Percentiles rank a stretch among this genome's conserved stretches.
phyloP scores from a whole-genome alignment of 2,888 invertebrate species.

The Elgonia sp. region DNA sequence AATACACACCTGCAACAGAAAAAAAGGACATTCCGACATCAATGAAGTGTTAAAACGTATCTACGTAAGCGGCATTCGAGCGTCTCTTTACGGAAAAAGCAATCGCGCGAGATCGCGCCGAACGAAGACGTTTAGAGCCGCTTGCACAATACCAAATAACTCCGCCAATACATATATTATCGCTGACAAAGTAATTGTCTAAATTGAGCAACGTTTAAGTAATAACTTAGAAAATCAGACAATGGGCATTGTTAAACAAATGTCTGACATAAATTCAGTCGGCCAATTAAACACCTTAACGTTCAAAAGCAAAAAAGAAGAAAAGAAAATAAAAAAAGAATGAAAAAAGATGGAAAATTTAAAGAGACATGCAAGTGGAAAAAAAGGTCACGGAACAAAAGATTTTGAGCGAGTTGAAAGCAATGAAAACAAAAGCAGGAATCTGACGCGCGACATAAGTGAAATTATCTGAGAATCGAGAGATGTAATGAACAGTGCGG shows the following conservation, averaged over 20 bases:
- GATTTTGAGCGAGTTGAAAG: slow-evolving; percentile 10
- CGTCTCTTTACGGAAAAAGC: slow-evolving; percentile 29
- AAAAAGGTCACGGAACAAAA: slow-evolving; percentile 40
- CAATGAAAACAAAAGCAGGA: background rate
- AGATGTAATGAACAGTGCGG: too few relatives aligned
- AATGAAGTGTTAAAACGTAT: slow-evolving; percentile 62
- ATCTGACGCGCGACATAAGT: too few relatives aligned
- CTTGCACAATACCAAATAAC: slow-evolving; percentile 68
- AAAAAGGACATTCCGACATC: slow-evolving; percentile 53
- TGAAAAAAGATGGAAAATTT: slow-evolving; percentile 6
- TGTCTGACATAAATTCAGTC: slow-evolving; percentile 71
- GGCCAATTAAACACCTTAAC: slow-evolving; percentile 68
- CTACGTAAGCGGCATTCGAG: slow-evolving; percentile 18
- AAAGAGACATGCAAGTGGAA: slow-evolving; percentile 7
- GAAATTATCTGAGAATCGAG: too few relatives aligned
- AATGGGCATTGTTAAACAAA: slow-evolving; percentile 72
- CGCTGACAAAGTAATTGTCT: slow-evolving; percentile 72
- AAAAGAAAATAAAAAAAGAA: background rate
- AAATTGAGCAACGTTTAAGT: slow-evolving; percentile 73
- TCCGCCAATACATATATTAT: slow-evolving; percentile 69
- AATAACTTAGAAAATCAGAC: slow-evolving; percentile 71
- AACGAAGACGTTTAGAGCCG: slow-evolving; percentile 61
- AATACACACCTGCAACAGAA: slow-evolving; percentile 73
- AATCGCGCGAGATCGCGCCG: slow-evolving; percentile 49
- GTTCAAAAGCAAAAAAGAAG: slow-evolving; percentile 23